These are phyloP conservation scores for Mechanitis mazaeus DNA, from an alignment of 2,888 invertebrate genomes.

Conservation along the genomic window DNA sequence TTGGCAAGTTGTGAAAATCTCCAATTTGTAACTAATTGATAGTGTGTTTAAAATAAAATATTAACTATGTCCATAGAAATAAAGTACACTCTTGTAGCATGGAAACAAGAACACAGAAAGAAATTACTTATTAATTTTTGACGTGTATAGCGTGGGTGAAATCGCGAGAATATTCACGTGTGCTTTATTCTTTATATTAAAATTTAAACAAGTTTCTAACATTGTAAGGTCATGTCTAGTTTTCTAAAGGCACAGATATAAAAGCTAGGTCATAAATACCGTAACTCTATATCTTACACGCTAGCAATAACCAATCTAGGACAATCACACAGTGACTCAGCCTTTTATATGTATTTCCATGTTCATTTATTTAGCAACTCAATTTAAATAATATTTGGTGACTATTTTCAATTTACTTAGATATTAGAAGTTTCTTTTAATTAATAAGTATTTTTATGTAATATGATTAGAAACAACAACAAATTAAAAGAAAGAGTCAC, in stretches of 20 bases:
- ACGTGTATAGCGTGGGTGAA: neutral
- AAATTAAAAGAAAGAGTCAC: too few species aligned
- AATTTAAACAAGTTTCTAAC: neutral
- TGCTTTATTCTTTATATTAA: neutral
- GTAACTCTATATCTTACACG: constrained; percentile 46
- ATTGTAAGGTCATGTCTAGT: constrained; percentile 6
- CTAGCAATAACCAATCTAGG: constrained; percentile 43
- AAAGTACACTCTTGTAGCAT: too few species aligned
- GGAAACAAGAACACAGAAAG: neutral
- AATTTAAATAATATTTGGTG: too few species aligned
- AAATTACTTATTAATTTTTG: constrained; percentile 5
- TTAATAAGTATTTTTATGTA: too few species aligned
- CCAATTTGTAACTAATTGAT: constrained; percentile 38
- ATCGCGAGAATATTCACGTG: neutral
- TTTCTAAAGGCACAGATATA: constrained; percentile 6
- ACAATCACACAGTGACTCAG: constrained; percentile 35
- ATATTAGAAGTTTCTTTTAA: too few species aligned
- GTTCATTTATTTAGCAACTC: too few species aligned
- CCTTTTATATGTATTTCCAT: constrained; percentile 15
- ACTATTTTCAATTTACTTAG: too few species aligned
- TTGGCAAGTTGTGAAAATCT: constrained; percentile 45
- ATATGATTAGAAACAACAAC: too few species aligned
- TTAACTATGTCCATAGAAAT: too few species aligned
- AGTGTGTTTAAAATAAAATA: constrained; percentile 24
- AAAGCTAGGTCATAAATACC: constrained; percentile 44